Conservation (phyloP, 2,888 invertebrate genomes). For the Pseudoips prasinana region DNA sequence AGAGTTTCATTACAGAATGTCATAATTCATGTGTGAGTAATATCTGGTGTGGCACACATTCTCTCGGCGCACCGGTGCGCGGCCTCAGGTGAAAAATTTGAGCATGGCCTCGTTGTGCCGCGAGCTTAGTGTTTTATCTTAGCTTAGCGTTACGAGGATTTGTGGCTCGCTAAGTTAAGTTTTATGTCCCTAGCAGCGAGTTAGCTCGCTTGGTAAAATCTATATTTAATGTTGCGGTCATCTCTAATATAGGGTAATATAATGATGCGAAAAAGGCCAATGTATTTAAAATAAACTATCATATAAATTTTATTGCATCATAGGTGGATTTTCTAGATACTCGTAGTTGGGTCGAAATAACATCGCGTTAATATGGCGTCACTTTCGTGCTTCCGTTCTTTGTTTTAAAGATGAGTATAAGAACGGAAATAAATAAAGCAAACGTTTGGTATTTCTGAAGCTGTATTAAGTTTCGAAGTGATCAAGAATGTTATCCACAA, state of each 20-base stretch:
- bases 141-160: constrained; percentile 80
- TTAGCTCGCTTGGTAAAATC: constrained; percentile 70
- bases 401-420: no score
- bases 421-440: no score
- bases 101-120: constrained; percentile 66
- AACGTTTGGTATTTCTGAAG: no score
- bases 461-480: no score
- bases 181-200: constrained; percentile 76
- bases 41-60: constrained; percentile 66
- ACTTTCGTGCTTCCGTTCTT: constrained; percentile 67
- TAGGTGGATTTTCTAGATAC: constrained; percentile 61
- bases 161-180: constrained; percentile 80
- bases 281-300: no score
- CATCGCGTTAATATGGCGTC: constrained; percentile 72
- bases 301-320: no score
- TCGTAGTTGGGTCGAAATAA: constrained; percentile 62
- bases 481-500: no score
- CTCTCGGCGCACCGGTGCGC: constrained; percentile 32
- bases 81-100: constrained; percentile 77
- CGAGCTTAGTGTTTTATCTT: constrained; percentile 80
- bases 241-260: no score
- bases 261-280: no score
- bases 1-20: constrained; percentile 68
- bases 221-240: constrained; percentile 42
- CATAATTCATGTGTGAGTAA: constrained; percentile 75